A percentile compares a stretch with the other conserved stretches of the same genome.
These are phyloP conservation scores for Mesorhabditis sp. DNA, from an alignment of 2,888 invertebrate genomes.

Conservation along the genomic window DNA sequence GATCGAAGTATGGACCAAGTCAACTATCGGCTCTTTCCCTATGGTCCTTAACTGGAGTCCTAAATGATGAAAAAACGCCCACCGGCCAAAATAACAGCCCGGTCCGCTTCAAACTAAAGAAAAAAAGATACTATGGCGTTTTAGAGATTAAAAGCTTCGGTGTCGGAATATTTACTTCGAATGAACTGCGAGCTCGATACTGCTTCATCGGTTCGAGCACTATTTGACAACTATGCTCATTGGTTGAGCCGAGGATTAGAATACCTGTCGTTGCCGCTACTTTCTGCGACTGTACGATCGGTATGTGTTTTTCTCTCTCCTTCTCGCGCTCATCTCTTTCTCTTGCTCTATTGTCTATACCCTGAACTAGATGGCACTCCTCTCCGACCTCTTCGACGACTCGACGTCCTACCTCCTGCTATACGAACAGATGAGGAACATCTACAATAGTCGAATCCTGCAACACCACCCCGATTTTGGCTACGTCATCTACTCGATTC, in stretches of 20 bases:
- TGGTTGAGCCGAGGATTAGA: constrained; percentile 49
- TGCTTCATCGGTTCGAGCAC: constrained; percentile 46
- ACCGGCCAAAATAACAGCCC: background rate
- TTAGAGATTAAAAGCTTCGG: constrained; percentile 10
- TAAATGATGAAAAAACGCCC: constrained; percentile 16
- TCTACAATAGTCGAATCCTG: constrained; percentile 17
- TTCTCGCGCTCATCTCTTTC: background rate
- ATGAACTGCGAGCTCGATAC: constrained; percentile 46
- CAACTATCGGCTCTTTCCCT: constrained; percentile 43
- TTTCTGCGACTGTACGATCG: constrained; percentile 37
- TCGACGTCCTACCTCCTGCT: constrained; percentile 35
- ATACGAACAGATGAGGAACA: constrained; percentile 29
- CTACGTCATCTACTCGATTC: constrained; percentile 29
- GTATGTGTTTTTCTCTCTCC: constrained; percentile 20
- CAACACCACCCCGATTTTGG: constrained; percentile 27
- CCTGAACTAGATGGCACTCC: background rate
- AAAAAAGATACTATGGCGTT: background rate
- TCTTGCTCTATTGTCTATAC: background rate
- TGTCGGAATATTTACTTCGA: constrained; percentile 25
- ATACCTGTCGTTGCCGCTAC: constrained; percentile 33
- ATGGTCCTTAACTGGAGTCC: constrained; percentile 44
- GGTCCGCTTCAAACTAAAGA: background rate
- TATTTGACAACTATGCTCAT: constrained; percentile 52
- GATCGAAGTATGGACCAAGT: constrained; percentile 29
- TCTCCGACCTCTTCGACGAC: constrained; percentile 54